Evolutionary conservation across 2,888 invertebrate species (phyloP), one percentile per base, ranked within the genome.

Genomic region (Nemoura dubitans): DNA sequence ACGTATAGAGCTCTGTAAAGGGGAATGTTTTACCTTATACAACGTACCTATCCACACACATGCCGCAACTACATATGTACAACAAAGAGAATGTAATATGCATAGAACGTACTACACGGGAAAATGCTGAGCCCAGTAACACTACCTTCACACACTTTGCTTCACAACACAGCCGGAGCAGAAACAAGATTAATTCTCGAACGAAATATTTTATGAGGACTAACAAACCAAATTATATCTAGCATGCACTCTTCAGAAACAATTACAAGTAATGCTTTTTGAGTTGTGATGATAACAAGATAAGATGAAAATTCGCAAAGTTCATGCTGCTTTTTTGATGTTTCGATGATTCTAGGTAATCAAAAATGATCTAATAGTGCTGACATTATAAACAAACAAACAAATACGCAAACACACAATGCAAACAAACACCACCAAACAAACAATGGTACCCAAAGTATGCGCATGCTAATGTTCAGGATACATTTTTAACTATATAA

Each of bases 61-160:
- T 28, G 78, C 78, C 78, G n/a, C 59, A 59, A 59, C 59, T 59
- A 59, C 59, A 59, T 14, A 27, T 26, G 78, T 78, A 27, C 5
- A 78, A 78, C 78, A 78, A 78, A 78, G 78, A 78, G 78, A 78
- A 78, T 78, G 78, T 28, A 78, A 78, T 78, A 78, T 78, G 78
- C 78, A 78, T 78, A 59, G 59, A 21, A 59, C 59, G 10, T 36
- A 10, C 21, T 36, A 76, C 76, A 76, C 21, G 27, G 26, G 5
- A 28, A 26, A 25, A n/a, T 25, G 78, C 78, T 25, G 10, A 78
- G 26, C 78, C 16, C 21, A 59, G 59, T 21, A 59, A 21, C 59
- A 21, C 16, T 59, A n/a, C n/a, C 59, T 16, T 7, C 59, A 59
- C 21, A 59, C 59, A 59, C 14, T 59, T 59, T 78, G 28, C 78